Evolutionary conservation across 2,113 vertebrate species (phyloP).

Genomic region (Nothobranchius furzeri): DNA sequence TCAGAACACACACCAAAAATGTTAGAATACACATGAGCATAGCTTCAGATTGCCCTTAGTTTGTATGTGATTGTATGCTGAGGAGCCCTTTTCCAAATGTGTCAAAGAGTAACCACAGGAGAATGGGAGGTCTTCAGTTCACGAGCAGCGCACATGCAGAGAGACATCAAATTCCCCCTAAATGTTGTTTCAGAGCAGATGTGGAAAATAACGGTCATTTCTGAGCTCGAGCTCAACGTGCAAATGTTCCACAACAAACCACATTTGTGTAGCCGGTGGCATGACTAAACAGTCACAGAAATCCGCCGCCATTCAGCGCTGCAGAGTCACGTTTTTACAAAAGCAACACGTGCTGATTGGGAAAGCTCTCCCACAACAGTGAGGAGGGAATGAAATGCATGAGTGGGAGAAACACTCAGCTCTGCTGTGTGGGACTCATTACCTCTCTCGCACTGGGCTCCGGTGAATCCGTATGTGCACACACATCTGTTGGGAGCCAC

Average conservation of each 20-base stretch:
- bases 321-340: too few relatives aligned
- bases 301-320: conserved; percentile 27
- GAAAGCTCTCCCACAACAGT: too few relatives aligned
- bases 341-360: too few relatives aligned
- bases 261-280: conserved; percentile 41
- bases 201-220: conserved; percentile 70
- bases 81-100: conserved; percentile 46
- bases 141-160: conserved; percentile 64
- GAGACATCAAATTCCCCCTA: conserved; percentile 52
- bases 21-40: background rate
- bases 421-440: conserved; percentile 38
- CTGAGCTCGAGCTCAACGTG: conserved; percentile 46
- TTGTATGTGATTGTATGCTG: conserved; percentile 66
- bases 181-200: conserved; percentile 59
- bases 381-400: background rate
- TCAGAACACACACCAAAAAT: conserved; percentile 13
- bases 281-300: conserved; percentile 56
- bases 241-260: conserved; percentile 68
- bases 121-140: conserved; percentile 64
- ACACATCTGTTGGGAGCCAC: conserved; percentile 96
- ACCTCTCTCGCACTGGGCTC: conserved; percentile 98
- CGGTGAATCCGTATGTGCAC: conserved; percentile 96
- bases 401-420: conserved; percentile 18
- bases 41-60: background rate
- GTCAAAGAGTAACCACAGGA: conserved; percentile 62